These are phyloP conservation scores for Sebastes iracundus DNA, from an alignment of 2,797 vertebrate species.

Conservation along the genomic window DNA sequence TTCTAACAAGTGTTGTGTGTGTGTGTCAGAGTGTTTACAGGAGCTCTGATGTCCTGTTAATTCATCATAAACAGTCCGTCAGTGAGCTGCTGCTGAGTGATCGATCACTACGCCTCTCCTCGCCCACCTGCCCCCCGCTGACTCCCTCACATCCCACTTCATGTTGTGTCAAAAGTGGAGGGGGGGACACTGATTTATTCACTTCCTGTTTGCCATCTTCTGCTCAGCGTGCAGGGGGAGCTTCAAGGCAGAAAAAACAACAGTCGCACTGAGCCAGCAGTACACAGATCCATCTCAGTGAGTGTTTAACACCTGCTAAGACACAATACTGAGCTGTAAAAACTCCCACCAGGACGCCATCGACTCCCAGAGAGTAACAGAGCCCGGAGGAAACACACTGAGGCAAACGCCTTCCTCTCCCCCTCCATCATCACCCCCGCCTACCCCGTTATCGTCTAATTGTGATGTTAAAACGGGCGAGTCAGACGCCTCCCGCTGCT, in stretches of 20 bases:
- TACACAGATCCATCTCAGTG: neutral
- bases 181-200: neutral
- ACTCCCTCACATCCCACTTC: neutral
- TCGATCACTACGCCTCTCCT: neutral
- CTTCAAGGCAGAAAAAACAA: neutral
- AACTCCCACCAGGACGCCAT: neutral
- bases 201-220: neutral
- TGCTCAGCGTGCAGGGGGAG: neutral
- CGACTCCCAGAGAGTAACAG: neutral
- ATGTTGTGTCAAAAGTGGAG: neutral
- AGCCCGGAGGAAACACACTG: neutral
- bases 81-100: neutral
- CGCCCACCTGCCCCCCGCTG: neutral
- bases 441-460: neutral
- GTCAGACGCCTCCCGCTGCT: neutral
- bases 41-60: neutral
- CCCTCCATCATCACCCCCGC: neutral
- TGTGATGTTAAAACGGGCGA: neutral
- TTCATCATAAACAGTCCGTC: neutral
- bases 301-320: neutral
- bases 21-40: neutral
- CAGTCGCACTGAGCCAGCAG: neutral
- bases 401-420: neutral
- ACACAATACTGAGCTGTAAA: neutral
- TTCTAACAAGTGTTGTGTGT: neutral